phyloP scores from a whole-genome alignment of 2,113 vertebrate species.

The Hystrix brachyura region DNA sequence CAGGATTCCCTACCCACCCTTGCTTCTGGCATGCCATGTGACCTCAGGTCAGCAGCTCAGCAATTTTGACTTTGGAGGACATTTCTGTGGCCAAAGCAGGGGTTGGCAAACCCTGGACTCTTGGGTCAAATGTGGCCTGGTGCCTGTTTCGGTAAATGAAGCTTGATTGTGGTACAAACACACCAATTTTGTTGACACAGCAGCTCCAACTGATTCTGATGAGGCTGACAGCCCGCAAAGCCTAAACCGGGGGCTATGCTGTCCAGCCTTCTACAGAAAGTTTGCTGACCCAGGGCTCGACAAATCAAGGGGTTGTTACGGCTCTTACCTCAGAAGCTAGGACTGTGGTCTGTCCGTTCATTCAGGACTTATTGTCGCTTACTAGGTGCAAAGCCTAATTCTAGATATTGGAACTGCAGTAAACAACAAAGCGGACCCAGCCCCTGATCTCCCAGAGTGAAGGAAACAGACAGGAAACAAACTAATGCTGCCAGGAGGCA shows the following conservation, averaged over 20 bases:
- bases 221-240: not conserved
- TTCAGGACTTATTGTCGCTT: not conserved
- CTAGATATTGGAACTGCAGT: not conserved
- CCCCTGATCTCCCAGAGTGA: not conserved
- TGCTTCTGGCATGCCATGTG: not conserved
- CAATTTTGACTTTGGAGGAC: not conserved
- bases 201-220: not conserved
- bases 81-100: not conserved
- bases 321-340: slow-evolving; percentile 38
- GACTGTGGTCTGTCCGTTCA: not conserved
- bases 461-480: not conserved
- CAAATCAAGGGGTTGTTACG: not conserved
- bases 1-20: not conserved
- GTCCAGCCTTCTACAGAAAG: not conserved
- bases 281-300: not conserved
- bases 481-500: not conserved
- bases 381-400: not conserved
- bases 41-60: not conserved
- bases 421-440: not conserved
- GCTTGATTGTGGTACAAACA: slow-evolving; percentile 32
- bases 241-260: not conserved
- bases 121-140: not conserved
- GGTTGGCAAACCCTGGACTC: not conserved
- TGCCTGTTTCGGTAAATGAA: slow-evolving; percentile 14
- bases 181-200: not conserved